A percentile compares a stretch with the other conserved stretches of the same genome.
These are phyloP conservation scores for Neodiprion fabricii DNA, from an alignment of 1,140 invertebrate species.

Conservation along the genomic window DNA sequence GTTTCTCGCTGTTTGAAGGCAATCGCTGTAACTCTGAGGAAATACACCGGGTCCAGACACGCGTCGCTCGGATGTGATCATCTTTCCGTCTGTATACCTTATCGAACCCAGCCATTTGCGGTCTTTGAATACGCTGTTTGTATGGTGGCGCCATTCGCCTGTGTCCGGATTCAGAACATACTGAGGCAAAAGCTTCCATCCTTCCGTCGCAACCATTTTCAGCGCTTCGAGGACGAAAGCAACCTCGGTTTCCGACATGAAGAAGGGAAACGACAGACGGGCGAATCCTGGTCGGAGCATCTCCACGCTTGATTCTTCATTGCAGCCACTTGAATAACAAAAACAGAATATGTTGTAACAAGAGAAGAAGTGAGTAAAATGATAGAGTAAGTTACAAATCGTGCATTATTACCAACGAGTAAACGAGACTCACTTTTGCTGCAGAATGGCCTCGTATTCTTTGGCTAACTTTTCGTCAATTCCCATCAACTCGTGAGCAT, in stretches of 20 bases:
- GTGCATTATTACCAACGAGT: slow-evolving; percentile 16
- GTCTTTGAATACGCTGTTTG: slow-evolving; percentile 79
- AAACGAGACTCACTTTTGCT: slow-evolving; percentile 69
- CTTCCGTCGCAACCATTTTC: slow-evolving; percentile 86
- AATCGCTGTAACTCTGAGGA: slow-evolving; percentile 76
- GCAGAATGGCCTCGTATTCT: slow-evolving; percentile 78
- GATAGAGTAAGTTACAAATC: slow-evolving; percentile 1
- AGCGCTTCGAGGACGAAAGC: slow-evolving; percentile 85
- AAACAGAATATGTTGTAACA: slow-evolving; percentile 22
- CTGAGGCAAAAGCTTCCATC: slow-evolving; percentile 88
- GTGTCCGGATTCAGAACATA: slow-evolving; percentile 87
- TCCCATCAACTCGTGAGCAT: slow-evolving; percentile 84
- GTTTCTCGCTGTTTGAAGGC: slow-evolving; percentile 78
- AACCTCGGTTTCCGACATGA: slow-evolving; percentile 80
- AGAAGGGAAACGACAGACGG: slow-evolving; percentile 85
- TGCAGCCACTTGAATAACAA: slow-evolving; percentile 31
- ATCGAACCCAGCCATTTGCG: slow-evolving; percentile 84
- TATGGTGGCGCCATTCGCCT: slow-evolving; percentile 88
- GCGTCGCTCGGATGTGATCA: slow-evolving; percentile 73
- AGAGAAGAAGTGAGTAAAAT: not conserved
- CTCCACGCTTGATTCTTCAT: slow-evolving; percentile 66
- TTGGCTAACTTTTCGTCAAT: slow-evolving; percentile 78
- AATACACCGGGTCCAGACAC: slow-evolving; percentile 73
- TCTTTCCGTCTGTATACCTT: slow-evolving; percentile 77
- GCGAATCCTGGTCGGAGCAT: slow-evolving; percentile 87